Evolutionary conservation across 2,797 vertebrate genomes (phyloP), one percentile per base, ranked within the genome.

Genomic region (Peromyscus aztecus): DNA sequence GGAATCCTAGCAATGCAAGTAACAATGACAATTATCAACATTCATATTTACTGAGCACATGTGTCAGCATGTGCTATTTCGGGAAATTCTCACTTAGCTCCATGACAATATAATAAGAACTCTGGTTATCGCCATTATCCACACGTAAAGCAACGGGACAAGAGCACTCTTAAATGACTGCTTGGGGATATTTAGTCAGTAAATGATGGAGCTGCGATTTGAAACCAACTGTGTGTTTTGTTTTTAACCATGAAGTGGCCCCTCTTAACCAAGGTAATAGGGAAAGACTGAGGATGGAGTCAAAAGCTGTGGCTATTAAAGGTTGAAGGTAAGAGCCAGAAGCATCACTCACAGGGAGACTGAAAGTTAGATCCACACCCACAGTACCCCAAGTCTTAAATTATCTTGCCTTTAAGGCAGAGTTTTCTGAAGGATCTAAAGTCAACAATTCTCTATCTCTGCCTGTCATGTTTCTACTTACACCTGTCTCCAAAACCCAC

Each of bases 201-300:
- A 37, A 31, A n/a, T 59, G 67, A 23, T 43, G 17, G 80, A 59
- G 37, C 37, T 52, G 24, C 29, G 27, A 57, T 73, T 82, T 85
- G 52, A 90, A 95, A 3, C 6, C n/a, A 83, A 49, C 5, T 59
- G 31, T 37, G 27, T 59, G 29, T 21, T 82, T 78, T 94, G 89
- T 83, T 89, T 49, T 95, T 63, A 75, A 59, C 29, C 34, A 63
- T 13, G 3, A 5, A 65, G 29, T 43, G 57, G 57, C 43, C 10
- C 43, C 52, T 23, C 83, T 96, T 92, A 82, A 94, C 21, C 24
- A 93, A 78, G 37, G n/a, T 78, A 65, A 34, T 37, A 83, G 24
- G 31, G 23, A 59, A 75, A 65, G 37, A 0, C 31, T 73, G 8
- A 40, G 1, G 3, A 34, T 11, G 3, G 21, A 34, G n/a, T 65